Percentiles rank a stretch among this genome's conserved stretches.
Evolutionary conservation across 1,140 invertebrate species (phyloP).

Genomic region (Paraescarpia echinospica): DNA sequence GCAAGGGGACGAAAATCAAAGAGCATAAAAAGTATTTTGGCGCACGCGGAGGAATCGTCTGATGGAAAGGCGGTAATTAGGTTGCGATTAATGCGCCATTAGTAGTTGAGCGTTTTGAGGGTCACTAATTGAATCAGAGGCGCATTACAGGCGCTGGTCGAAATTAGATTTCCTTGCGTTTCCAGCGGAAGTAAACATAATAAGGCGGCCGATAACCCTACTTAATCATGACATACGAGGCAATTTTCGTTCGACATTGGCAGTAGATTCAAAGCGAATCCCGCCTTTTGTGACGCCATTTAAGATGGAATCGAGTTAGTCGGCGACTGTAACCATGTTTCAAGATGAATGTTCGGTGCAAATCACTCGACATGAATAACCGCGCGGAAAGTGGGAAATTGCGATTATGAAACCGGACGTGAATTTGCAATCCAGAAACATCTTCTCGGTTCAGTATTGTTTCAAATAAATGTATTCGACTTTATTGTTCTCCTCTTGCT

Average conservation of each 20-base stretch:
- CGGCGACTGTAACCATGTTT: neutral
- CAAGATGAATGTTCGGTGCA: neutral
- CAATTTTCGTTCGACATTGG: neutral
- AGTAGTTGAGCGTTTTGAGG: neutral
- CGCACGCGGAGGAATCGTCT: neutral
- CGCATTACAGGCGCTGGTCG: neutral
- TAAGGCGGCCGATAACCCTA: slow-evolving; percentile 3
- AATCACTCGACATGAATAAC: neutral
- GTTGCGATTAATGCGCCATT: slow-evolving; percentile 4
- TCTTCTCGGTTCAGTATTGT: neutral
- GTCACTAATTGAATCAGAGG: neutral
- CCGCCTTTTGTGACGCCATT: slow-evolving; percentile 3
- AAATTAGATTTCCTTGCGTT: neutral
- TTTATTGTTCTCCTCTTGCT: no score
- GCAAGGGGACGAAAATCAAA: neutral
- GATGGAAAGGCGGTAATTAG: neutral
- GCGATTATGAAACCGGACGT: neutral
- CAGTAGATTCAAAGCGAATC: slow-evolving; percentile 5
- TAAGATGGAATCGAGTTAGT: neutral
- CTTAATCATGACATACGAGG: slow-evolving; percentile 1
- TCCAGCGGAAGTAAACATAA: neutral
- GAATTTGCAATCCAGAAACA: neutral
- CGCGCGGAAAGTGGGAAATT: neutral
- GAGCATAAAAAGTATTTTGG: slow-evolving; percentile 1
- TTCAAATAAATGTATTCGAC: neutral